Evolutionary conservation across 2,888 invertebrate genomes (phyloP).

Genomic region (Schizaphis graminum): DNA sequence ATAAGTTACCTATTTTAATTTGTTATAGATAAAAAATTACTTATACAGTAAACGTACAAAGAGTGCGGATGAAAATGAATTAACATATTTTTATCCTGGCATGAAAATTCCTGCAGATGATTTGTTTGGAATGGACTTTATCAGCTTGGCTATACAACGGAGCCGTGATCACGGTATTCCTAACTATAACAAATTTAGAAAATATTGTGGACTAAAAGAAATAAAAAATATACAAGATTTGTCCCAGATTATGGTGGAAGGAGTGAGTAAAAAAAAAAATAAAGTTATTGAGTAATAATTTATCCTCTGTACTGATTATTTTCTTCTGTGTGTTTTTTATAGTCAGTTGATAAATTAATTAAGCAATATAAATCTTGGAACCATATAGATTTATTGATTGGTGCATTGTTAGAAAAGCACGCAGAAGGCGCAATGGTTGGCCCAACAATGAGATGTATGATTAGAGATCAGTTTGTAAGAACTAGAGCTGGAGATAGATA

Average conservation of each 20-base stretch:
- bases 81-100: too few species aligned
- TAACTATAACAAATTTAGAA: conserved; percentile 79
- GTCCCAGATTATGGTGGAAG: conserved; percentile 37
- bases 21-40: conserved; percentile 64
- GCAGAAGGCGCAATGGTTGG: conserved; percentile 77
- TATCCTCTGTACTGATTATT: background rate
- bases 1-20: background rate
- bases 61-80: too few species aligned
- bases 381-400: conserved; percentile 83
- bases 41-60: conserved; percentile 50
- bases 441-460: conserved; percentile 82
- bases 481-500: conserved; percentile 82
- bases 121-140: conserved; percentile 75
- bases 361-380: conserved; percentile 76
- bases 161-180: conserved; percentile 86
- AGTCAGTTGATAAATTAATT: conserved; percentile 60
- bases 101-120: too few species aligned
- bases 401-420: conserved; percentile 80
- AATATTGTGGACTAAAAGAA: conserved; percentile 75
- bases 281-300: background rate
- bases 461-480: conserved; percentile 83
- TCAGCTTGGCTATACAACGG: conserved; percentile 84
- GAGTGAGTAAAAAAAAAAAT: conserved; percentile 69
- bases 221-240: conserved; percentile 39
- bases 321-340: background rate